These are phyloP conservation scores for Neodiprion lecontei DNA, from an alignment of 1,140 invertebrate species.

Conservation along the genomic window DNA sequence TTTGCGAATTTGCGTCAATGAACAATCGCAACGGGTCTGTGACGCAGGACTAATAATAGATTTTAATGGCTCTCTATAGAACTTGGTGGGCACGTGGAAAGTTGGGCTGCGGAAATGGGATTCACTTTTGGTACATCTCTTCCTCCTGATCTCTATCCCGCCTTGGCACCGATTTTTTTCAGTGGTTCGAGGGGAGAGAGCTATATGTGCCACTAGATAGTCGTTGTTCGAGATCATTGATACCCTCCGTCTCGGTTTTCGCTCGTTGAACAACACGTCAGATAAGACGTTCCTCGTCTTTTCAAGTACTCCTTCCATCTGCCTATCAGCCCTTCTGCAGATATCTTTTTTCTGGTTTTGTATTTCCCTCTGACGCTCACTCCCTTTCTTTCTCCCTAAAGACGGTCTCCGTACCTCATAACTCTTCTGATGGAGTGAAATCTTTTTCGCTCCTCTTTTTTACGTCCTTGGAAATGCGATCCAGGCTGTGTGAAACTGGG, in stretches of 20 bases:
- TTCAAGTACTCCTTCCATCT: background rate
- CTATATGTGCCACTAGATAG: background rate
- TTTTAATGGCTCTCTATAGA: background rate
- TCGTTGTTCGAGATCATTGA: conserved; percentile 1
- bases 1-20: background rate
- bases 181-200: too few species aligned
- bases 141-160: too few species aligned
- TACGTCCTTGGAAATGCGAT: too few species aligned
- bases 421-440: too few species aligned
- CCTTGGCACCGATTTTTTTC: too few species aligned
- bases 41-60: background rate
- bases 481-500: too few species aligned
- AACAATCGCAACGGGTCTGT: background rate
- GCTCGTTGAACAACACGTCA: background rate
- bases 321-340: background rate
- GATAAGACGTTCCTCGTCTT: background rate
- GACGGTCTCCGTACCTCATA: background rate
- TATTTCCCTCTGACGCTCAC: background rate
- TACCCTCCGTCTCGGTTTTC: conserved; percentile 3
- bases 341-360: background rate
- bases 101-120: too few species aligned
- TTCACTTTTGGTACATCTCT: too few species aligned
- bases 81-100: background rate
- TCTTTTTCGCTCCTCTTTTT: too few species aligned
- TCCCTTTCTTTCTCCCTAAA: background rate